A percentile compares a stretch with the other conserved stretches of the same genome.
These are phyloP conservation scores for Pollenia labialis DNA, from an alignment of 2,888 invertebrate species.

Conservation along the genomic window DNA sequence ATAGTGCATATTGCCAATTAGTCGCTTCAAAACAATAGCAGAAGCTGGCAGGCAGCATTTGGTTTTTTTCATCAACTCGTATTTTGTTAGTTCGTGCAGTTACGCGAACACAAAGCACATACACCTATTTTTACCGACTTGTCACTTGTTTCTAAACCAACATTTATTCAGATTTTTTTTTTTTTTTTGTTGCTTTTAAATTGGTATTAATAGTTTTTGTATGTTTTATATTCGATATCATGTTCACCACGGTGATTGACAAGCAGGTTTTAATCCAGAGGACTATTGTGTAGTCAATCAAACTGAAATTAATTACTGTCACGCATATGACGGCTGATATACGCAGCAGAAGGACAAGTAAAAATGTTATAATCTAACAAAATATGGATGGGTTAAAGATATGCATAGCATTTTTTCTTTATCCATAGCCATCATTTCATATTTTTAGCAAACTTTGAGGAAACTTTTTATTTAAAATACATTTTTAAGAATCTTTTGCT, in stretches of 20 bases:
- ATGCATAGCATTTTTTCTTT: no score
- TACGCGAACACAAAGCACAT: neutral
- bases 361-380: no score
- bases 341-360: neutral
- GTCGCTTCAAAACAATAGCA: constrained; percentile 17
- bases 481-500: no score
- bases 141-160: constrained; percentile 31
- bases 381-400: no score
- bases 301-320: constrained; percentile 68
- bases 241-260: neutral
- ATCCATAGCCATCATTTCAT: no score
- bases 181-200: neutral
- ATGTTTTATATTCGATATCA: constrained; percentile 8
- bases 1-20: constrained; percentile 61
- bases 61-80: neutral
- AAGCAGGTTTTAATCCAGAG: constrained; percentile 27
- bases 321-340: constrained; percentile 10
- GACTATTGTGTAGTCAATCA: constrained; percentile 54
- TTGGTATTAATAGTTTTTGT: constrained; percentile 1
- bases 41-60: neutral
- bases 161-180: constrained; percentile 21
- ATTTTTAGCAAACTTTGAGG: no score
- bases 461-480: no score
- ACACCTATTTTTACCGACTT: neutral
- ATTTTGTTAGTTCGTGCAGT: neutral